A percentile compares a stretch with the other conserved stretches of the same genome.
Evolutionary conservation across 53 echinoderm and acorn worm genomes (phyloP).

Genomic region (Mesocentrotus franciscanus): DNA sequence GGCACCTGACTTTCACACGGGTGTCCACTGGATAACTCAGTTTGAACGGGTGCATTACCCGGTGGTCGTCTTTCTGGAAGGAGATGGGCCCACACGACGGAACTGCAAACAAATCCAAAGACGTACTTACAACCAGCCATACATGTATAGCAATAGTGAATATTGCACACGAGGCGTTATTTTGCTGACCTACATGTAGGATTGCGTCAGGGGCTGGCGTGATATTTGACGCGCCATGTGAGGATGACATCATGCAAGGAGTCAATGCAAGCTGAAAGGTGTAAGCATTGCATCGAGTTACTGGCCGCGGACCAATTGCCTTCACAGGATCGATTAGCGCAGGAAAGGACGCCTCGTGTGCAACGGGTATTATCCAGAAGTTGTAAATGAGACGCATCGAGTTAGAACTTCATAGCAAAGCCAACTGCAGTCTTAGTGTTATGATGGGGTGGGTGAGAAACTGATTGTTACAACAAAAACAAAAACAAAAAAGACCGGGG

Average conservation of each 20-base stretch:
- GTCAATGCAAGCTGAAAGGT: no score
- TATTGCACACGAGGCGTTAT: not conserved
- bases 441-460: no score
- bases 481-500: no score
- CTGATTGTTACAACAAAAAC: no score
- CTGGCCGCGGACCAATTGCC: no score
- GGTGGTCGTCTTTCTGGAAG: conserved; percentile 22
- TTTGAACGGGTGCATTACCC: conserved; percentile 20
- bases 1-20: conserved; percentile 21
- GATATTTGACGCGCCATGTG: not conserved
- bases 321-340: no score
- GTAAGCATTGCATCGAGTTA: no score
- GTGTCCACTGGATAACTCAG: conserved; percentile 41
- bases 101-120: not conserved
- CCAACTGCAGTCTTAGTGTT: no score
- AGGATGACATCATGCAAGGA: not conserved
- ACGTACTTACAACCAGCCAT: not conserved
- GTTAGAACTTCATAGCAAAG: no score
- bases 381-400: no score
- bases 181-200: not conserved
- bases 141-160: not conserved
- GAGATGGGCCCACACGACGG: conserved; percentile 44
- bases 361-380: no score
- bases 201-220: not conserved
- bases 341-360: no score